Conservation (phyloP, 2,797 vertebrate species). For the Parauchenoglanis ngamensis region DNA sequence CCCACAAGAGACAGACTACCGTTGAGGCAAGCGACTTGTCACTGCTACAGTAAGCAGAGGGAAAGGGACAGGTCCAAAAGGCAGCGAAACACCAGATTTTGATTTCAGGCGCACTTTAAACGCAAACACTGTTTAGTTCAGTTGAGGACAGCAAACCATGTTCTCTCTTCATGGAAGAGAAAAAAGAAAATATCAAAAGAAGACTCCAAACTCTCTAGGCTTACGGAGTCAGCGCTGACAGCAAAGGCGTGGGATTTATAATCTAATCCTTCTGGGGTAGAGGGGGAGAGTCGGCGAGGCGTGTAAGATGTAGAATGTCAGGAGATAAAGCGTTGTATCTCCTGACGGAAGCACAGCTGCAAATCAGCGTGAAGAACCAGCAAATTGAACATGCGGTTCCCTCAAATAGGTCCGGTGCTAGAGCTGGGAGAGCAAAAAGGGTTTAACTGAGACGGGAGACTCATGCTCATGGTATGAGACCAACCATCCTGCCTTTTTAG, state of each 20-base stretch:
- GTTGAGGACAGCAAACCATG: not conserved
- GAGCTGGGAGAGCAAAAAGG: not conserved
- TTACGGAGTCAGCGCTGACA: slow-evolving; percentile 25
- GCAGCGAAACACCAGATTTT: not conserved
- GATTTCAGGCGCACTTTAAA: not conserved
- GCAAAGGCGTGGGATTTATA: slow-evolving; percentile 44
- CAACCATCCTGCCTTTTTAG: not conserved
- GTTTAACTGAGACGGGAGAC: not conserved
- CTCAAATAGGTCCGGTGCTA: not conserved
- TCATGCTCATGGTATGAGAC: not conserved
- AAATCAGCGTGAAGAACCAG: slow-evolving; percentile 6
- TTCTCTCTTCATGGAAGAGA: slow-evolving; percentile 18
- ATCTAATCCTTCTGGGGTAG: slow-evolving; percentile 40
- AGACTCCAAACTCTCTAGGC: slow-evolving; percentile 9
- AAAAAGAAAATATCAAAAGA: slow-evolving; percentile 1
- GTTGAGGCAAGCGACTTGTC: not conserved
- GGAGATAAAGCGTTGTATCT: slow-evolving; percentile 7
- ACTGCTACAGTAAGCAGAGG: not conserved
- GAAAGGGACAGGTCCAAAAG: not conserved
- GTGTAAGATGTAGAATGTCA: slow-evolving; percentile 19
- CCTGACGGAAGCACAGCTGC: slow-evolving; percentile 3
- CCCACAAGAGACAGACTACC: not conserved
- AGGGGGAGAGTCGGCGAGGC: slow-evolving; percentile 28
- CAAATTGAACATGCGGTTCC: not conserved
- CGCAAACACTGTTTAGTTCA: not conserved